phyloP scores from a whole-genome alignment of 2,888 invertebrate genomes.

The Noctua comes region DNA sequence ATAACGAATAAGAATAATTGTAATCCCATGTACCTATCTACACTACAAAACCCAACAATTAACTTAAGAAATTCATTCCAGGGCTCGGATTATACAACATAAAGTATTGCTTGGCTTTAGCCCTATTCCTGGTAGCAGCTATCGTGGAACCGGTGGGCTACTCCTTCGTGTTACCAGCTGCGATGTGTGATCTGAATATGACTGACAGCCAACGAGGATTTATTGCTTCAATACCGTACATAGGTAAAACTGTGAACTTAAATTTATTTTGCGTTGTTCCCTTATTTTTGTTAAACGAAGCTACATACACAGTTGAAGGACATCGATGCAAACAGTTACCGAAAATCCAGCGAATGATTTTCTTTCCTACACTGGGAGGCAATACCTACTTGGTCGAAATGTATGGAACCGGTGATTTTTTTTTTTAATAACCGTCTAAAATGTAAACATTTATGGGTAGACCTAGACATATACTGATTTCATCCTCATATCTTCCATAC shows the following conservation, averaged over 20 bases:
- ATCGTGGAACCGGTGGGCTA: slow-evolving; percentile 92
- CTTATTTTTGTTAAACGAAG: background rate
- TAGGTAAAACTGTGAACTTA: slow-evolving; percentile 82
- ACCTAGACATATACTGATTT: background rate
- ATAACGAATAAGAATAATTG: too few species aligned
- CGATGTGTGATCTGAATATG: slow-evolving; percentile 92
- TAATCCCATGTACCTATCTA: too few species aligned
- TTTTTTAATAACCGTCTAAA: too few species aligned
- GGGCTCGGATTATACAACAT: slow-evolving; percentile 86
- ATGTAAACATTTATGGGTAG: background rate
- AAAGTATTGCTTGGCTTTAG: slow-evolving; percentile 78
- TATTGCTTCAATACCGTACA: slow-evolving; percentile 91
- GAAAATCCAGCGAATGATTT: too few species aligned
- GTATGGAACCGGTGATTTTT: background rate
- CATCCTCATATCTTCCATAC: background rate
- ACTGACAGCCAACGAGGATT: slow-evolving; percentile 89
- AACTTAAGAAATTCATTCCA: slow-evolving; percentile 62
- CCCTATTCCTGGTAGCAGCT: slow-evolving; percentile 89
- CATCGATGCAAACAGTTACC: background rate
- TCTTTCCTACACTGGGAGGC: too few species aligned
- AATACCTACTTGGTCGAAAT: background rate
- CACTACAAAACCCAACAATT: background rate
- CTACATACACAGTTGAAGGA: background rate
- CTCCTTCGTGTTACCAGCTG: slow-evolving; percentile 91
- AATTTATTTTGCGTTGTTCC: background rate